These are phyloP conservation scores for Myzus persicae DNA, from an alignment of 1,140 invertebrate species.

Conservation along the genomic window DNA sequence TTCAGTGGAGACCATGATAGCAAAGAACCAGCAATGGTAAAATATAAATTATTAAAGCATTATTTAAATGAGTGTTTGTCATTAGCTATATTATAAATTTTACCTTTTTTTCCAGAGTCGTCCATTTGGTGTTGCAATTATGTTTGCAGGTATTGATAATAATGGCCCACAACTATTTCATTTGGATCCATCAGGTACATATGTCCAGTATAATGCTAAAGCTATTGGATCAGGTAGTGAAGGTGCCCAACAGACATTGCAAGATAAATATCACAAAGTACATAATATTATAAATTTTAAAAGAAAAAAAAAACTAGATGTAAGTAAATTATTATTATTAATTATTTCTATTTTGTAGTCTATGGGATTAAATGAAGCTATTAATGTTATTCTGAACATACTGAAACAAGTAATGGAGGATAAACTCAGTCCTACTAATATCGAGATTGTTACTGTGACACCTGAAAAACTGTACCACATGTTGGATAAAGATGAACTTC, in stretches of 20 bases:
- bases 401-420: constrained; percentile 99
- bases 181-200: constrained; percentile 98
- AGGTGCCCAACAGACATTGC: constrained; percentile 96
- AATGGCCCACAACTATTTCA: constrained; percentile 91
- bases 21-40: constrained; percentile 93
- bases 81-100: constrained; percentile 1
- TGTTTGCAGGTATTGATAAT: constrained; percentile 87
- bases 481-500: constrained; percentile 88
- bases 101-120: constrained; percentile 73
- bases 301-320: not conserved
- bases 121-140: constrained; percentile 97
- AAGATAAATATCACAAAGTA: constrained; percentile 86
- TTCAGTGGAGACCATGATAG: constrained; percentile 94
- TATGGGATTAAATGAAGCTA: constrained; percentile 95
- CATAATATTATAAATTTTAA: constrained; percentile 20
- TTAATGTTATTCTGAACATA: constrained; percentile 90
- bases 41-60: constrained; percentile 22
- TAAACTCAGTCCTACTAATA: constrained; percentile 96
- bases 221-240: constrained; percentile 99
- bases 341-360: constrained; percentile 73
- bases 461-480: constrained; percentile 86
- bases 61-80: not conserved
- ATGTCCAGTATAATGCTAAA: constrained; percentile 97
- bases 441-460: constrained; percentile 96
- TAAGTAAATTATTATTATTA: constrained; percentile 43